Evolutionary conservation across 1,140 invertebrate species (phyloP), one percentile per base, ranked within the genome.

Genomic region (Tetranychus urticae): DNA sequence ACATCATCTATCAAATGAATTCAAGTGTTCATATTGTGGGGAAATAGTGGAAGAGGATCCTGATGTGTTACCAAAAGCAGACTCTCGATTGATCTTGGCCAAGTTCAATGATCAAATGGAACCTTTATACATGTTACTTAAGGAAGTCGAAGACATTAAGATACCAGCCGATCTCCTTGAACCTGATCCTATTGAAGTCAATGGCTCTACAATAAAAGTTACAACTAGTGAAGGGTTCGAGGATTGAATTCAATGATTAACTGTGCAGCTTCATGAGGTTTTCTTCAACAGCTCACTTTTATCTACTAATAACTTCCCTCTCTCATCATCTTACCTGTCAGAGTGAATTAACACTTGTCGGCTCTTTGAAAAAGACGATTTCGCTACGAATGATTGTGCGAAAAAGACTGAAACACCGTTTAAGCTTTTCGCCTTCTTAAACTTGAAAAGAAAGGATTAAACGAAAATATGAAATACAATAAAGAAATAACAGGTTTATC

Each of bases 61-160:
- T 66, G 88, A 86, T 52, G 88, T 87, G 36, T 75, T 89, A 63
- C 88, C 89, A 1, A 87, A 88, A 70, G 87, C 88, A 71, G 89
- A 94, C 73, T 91, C 88, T 4, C 75, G 90, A 62, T 75, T 92
- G 50, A 73, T 92, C 66, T 74, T 96, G 65, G 88, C 88, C 1
- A 87, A 70, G 48, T 96, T 92, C 69, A 96, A 96, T 71, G 87
- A 91, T 71, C 88, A 92, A 70, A 75, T 96, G 63, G 85, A 94
- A 73, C 85, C 86, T 1, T 74, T 96, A 3, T 94, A 86, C 71
- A 82, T 86, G 23, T 23, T 23, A 23, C 23, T 23, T 23, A 77
- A 83, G 68, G 83, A 90, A 72, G 88, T 92, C 42, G 91, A 97
- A 76, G 87, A 89, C 65, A 88, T 94, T n/a, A 89, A 86, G 76